Conservation (phyloP, 1,140 invertebrate species). For the Cylas formicarius region DNA sequence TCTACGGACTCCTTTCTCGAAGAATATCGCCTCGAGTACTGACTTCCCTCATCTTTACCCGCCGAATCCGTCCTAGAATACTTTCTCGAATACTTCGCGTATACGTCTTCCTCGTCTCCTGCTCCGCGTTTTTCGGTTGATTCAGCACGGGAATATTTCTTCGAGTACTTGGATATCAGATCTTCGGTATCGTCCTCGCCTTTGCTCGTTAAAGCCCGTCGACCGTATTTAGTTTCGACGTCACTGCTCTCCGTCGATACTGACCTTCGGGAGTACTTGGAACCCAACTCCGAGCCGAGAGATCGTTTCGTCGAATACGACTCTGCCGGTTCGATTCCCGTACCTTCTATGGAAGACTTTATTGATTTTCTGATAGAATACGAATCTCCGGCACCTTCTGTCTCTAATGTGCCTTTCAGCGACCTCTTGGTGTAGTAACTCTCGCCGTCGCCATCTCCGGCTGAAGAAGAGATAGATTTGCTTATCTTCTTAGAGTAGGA, state of each 20-base stretch:
- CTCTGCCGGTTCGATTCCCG: constrained; percentile 16
- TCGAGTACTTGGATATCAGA: constrained; percentile 29
- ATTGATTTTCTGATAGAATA: constrained; percentile 30
- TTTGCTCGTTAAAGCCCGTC: constrained; percentile 16
- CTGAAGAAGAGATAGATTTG: constrained; percentile 14
- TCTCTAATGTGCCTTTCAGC: constrained; percentile 21
- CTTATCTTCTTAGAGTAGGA: constrained; percentile 22
- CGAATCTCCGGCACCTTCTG: constrained; percentile 27
- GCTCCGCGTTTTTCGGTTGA: constrained; percentile 29
- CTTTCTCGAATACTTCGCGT: constrained; percentile 34
- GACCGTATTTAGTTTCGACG: constrained; percentile 18
- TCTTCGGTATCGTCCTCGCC: constrained; percentile 28
- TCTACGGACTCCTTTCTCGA: constrained; percentile 37
- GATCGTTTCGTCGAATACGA: constrained; percentile 19
- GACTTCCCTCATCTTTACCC: constrained; percentile 45
- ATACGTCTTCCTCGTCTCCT: constrained; percentile 33
- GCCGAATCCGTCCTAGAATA: constrained; percentile 27
- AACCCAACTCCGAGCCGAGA: constrained; percentile 18
- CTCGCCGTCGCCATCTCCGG: constrained; percentile 20
- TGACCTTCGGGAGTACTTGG: constrained; percentile 30
- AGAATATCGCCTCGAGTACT: constrained; percentile 51
- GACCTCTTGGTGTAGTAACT: constrained; percentile 27
- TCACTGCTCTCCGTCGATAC: constrained; percentile 25
- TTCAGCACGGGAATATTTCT: constrained; percentile 22
- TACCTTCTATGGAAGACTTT: constrained; percentile 25